Evolutionary conservation across 2,888 invertebrate genomes (phyloP), one percentile per base, ranked within the genome.

Genomic region (Tanytarsus gracilentus): DNA sequence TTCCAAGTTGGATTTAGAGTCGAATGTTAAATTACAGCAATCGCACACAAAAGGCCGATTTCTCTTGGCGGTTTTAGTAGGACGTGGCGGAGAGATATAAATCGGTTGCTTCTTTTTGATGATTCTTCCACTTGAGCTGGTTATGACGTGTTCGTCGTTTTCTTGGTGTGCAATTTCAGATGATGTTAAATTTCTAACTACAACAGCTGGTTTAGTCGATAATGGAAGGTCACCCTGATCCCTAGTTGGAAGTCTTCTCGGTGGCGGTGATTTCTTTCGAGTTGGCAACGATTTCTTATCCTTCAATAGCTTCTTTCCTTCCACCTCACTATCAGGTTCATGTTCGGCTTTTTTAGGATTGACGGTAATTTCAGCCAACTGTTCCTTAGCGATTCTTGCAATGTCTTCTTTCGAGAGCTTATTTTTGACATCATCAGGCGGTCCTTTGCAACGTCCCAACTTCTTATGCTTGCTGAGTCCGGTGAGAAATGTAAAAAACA

Each of bases 381-480:
- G 58, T n/a, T 44, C 14, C 16, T 48, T 58, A 26, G 58, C 58
- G 2, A 58, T 58, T 11, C 16, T 14, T 1, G 58, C 58, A 4
- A 58, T 29, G 29, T 58, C 58, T 48, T 58, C 58, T 18, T 56
- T 56, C 8, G 39, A 26, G n/a, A 48, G 11, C 6, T 11, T 26
- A 8, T 48, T 23, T 6, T 21, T 25, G 4, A 14, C 14, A 26
- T 39, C 40, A 1, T 8, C 4, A n/a, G 44, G 27, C 11, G 58
- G 58, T 9, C 58, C 58, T 48, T 58, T 58, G 21, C 58, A 58
- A 48, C 58, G 27, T 16, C 48, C 48, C 27, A 58, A 26, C 18
- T 58, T 58, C 6, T 30, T 58, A n/a, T 58, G 58, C 29, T 58
- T 58, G 21, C n/a, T 30, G 2, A 58, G n/a, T 3, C 40, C 58